These are phyloP conservation scores for Aphis craccivora DNA, from an alignment of 1,140 invertebrate genomes.

Conservation along the genomic window DNA sequence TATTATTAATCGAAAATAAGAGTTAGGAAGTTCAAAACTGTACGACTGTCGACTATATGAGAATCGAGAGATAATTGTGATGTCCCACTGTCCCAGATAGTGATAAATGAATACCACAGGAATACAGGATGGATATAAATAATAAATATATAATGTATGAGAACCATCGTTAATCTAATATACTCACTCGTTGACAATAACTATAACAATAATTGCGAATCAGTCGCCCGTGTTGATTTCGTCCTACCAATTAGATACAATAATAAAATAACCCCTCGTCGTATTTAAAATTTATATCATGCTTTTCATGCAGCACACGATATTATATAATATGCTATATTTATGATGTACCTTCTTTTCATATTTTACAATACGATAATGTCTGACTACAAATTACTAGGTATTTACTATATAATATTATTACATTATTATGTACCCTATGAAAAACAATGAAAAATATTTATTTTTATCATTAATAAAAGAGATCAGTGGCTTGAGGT, in stretches of 20 bases:
- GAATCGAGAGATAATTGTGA: not conserved
- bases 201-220: not conserved
- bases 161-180: not conserved
- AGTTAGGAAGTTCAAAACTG: not conserved
- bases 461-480: too few species aligned
- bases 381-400: too few species aligned
- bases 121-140: not conserved
- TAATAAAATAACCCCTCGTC: conserved; percentile 1
- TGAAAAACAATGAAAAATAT: too few species aligned
- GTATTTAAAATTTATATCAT: not conserved
- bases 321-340: not conserved
- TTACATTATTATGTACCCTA: too few species aligned
- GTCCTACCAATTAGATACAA: not conserved
- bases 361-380: not conserved
- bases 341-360: not conserved
- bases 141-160: too few species aligned
- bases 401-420: too few species aligned
- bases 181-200: not conserved
- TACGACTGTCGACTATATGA: not conserved
- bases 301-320: not conserved
- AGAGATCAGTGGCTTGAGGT: too few species aligned
- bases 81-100: not conserved
- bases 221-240: not conserved
- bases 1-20: not conserved
- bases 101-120: not conserved